A percentile compares a stretch with the other conserved stretches of the same genome.
Conservation (phyloP, 2,797 vertebrate species). For the Falco biarmicus region DNA sequence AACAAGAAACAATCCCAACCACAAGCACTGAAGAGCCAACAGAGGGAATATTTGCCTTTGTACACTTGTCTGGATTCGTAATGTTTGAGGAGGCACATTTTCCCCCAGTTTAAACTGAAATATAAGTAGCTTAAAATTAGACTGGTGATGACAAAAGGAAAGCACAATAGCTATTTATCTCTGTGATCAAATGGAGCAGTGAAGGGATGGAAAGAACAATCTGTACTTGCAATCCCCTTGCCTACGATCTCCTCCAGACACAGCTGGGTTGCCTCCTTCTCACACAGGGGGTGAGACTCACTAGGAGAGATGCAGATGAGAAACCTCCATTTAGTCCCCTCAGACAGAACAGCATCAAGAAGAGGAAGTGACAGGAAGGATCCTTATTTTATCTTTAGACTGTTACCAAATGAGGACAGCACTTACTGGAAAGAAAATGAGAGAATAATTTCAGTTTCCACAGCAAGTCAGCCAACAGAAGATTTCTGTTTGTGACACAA, state of each 20-base stretch:
- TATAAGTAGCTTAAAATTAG: background rate
- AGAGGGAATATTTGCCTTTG: background rate
- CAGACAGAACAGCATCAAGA: background rate
- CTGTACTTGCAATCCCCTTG: background rate
- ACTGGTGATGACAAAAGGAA: background rate
- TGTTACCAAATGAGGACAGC: background rate
- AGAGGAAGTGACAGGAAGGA: background rate
- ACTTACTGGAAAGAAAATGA: background rate
- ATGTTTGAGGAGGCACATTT: background rate
- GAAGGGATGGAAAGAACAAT: background rate
- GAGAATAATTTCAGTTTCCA: background rate
- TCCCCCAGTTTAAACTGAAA: background rate
- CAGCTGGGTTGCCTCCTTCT: background rate
- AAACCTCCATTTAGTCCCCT: background rate
- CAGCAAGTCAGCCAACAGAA: rapidly evolving
- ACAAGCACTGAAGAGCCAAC: background rate
- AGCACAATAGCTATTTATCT: background rate
- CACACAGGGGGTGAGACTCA: background rate
- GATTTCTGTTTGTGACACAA: rapidly evolving
- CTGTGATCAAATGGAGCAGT: background rate
- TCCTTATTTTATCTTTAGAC: background rate
- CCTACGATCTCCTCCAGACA: background rate
- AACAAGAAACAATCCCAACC: background rate
- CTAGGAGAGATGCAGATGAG: background rate
- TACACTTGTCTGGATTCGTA: background rate